Conservation (phyloP, 2,797 vertebrate species). For the Brachymystax lenok region DNA sequence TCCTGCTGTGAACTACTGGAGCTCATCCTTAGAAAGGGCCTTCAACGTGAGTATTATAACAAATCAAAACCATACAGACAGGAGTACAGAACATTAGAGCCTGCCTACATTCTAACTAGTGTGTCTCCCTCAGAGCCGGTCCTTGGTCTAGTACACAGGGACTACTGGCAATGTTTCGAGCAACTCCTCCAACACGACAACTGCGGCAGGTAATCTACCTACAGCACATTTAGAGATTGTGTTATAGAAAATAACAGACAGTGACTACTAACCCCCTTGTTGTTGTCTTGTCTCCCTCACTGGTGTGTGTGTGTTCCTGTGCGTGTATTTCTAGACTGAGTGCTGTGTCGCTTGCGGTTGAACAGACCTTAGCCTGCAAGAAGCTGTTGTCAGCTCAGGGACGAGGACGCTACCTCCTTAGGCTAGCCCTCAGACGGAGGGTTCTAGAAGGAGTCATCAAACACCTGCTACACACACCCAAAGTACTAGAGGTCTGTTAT, state of each 20-base stretch:
- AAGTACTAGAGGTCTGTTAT: slow-evolving; percentile 70
- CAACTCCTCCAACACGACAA: slow-evolving; percentile 72
- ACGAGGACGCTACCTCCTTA: slow-evolving; percentile 79
- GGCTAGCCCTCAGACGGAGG: slow-evolving; percentile 77
- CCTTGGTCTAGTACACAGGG: slow-evolving; percentile 79
- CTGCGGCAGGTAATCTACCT: slow-evolving; percentile 67
- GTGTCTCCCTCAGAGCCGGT: slow-evolving; percentile 71
- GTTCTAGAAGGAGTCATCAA: slow-evolving; percentile 69
- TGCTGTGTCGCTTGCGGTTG: slow-evolving; percentile 71
- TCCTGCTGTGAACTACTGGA: slow-evolving; percentile 81
- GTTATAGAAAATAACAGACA: neutral
- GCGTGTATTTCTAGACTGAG: slow-evolving; percentile 60
- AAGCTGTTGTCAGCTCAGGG: slow-evolving; percentile 79
- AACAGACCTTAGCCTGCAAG: slow-evolving; percentile 67
- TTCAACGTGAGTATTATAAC: slow-evolving; percentile 76
- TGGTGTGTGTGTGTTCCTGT: slow-evolving; percentile 2
- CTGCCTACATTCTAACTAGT: neutral
- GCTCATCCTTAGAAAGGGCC: slow-evolving; percentile 82
- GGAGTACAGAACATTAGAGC: neutral
- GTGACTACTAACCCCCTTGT: neutral
- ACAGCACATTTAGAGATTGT: neutral
- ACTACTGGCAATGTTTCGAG: slow-evolving; percentile 86
- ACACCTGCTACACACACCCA: slow-evolving; percentile 73
- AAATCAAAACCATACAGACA: neutral
- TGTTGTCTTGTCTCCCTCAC: neutral